A percentile compares a stretch with the other conserved stretches of the same genome.
Evolutionary conservation across 2,888 invertebrate species (phyloP).

Genomic region (Leucozona laternaria): DNA sequence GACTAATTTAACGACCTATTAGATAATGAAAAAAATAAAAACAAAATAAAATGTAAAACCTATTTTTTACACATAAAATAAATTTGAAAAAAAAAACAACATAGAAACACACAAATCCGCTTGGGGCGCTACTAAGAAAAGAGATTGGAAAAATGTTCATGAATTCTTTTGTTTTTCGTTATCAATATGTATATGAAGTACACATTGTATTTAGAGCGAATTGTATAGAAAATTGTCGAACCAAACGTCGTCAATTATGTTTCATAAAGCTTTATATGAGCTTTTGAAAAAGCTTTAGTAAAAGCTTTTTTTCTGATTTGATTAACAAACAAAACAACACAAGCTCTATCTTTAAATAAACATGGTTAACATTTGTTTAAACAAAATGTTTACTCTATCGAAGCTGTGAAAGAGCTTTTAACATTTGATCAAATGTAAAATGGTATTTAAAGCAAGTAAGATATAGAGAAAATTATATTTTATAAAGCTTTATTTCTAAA

Average conservation of each 20-base stretch:
- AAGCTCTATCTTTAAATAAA: not conserved
- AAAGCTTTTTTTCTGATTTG: not conserved
- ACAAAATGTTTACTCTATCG: too few relatives aligned
- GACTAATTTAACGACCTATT: slow-evolving; percentile 87
- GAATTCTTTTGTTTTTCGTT: not conserved
- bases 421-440: too few relatives aligned
- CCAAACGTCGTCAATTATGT: too few relatives aligned
- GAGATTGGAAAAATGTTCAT: not conserved
- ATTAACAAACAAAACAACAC: not conserved
- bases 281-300: slow-evolving; percentile 13
- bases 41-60: slow-evolving; percentile 17
- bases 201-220: not conserved
- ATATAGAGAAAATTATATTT: too few relatives aligned
- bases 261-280: not conserved
- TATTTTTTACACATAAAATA: slow-evolving; percentile 37
- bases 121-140: not conserved
- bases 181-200: not conserved
- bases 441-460: too few relatives aligned
- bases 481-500: too few relatives aligned
- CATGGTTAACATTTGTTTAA: too few relatives aligned
- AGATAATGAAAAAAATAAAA: slow-evolving; percentile 38
- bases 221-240: too few relatives aligned
- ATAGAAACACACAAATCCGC: slow-evolving; percentile 3
- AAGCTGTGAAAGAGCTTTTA: too few relatives aligned
- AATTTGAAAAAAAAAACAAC: slow-evolving; percentile 5